Evolutionary conservation across 1,140 invertebrate genomes (phyloP), one percentile per base, ranked within the genome.

Genomic region (Wasmannia auropunctata): DNA sequence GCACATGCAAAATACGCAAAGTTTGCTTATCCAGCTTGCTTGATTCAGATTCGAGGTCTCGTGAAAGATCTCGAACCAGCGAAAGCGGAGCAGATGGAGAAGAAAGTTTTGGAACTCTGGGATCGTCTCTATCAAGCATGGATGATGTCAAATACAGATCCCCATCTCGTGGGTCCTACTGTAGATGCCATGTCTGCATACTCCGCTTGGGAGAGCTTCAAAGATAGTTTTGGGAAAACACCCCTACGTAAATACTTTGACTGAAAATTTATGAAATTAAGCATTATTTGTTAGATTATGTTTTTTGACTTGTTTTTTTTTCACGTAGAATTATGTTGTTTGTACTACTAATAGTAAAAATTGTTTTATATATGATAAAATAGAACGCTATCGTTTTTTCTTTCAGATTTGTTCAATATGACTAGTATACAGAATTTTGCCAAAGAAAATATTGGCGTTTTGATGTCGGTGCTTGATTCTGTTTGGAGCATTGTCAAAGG

Each of bases 81-180:
- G 37, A 98, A 99, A 93, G 97, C 98, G 25, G 97, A 97, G 58
- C 97, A 97, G 87, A 95, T 99, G 25, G 99, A 99, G 93, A 97
- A 97, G 88, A 98, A 99, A 95, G 97, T 99, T 2, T 95, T 99
- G 40, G 98, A 99, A 94, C 95, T 99, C 16, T 98, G 98, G 98
- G 99, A 99, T 92, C 96, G 98, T 87, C 96, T 99, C 2, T 99
- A 99, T 94, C 98, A 98, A 93, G 97, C 98, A 67, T 99, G 98
- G 98, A 97, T 98, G 93, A 97, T 97, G 93, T 96, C 96, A 3
- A 95, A 95, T 86, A 95, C 96, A 19, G 94, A 95, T 86, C 88
- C 94, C 2, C 94, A 95, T 84, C 92, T 94, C 25, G 95, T 96
- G 60, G 97, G 97, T 0, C 97, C 97, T 1, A 93, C 91, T 14